Evolutionary conservation across 2,888 invertebrate genomes (phyloP).

Genomic region (Criorhina ranunculi): DNA sequence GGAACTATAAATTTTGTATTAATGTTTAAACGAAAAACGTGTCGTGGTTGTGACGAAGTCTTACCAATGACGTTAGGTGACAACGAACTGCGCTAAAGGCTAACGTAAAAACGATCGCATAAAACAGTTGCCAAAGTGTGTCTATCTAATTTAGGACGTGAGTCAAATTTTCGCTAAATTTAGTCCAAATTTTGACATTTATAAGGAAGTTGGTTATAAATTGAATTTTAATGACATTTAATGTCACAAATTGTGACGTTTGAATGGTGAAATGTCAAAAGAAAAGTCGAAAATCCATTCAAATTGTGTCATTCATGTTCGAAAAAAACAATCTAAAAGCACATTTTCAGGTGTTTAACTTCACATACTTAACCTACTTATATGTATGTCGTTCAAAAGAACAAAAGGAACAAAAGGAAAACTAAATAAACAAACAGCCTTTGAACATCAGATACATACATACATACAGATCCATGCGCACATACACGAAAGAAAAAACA

Average conservation of each 20-base stretch:
- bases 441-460: constrained; percentile 8
- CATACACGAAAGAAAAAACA: background rate
- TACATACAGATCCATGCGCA: background rate
- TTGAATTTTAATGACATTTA: too few species aligned
- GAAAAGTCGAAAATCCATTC: too few species aligned
- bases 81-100: too few species aligned
- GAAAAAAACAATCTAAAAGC: background rate
- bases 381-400: background rate
- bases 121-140: background rate
- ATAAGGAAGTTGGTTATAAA: too few species aligned
- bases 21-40: background rate
- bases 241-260: too few species aligned
- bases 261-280: too few species aligned
- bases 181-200: too few species aligned
- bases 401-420: background rate
- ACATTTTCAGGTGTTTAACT: background rate
- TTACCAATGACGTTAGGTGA: background rate
- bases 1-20: background rate
- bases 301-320: background rate
- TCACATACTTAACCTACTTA: background rate
- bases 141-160: background rate
- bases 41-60: background rate
- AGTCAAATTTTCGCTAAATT: background rate
- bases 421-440: constrained; percentile 3
- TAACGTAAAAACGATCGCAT: background rate